These are phyloP conservation scores for Lepidocolaptes lacrymiger DNA, from an alignment of 2,797 vertebrate species.

Conservation along the genomic window DNA sequence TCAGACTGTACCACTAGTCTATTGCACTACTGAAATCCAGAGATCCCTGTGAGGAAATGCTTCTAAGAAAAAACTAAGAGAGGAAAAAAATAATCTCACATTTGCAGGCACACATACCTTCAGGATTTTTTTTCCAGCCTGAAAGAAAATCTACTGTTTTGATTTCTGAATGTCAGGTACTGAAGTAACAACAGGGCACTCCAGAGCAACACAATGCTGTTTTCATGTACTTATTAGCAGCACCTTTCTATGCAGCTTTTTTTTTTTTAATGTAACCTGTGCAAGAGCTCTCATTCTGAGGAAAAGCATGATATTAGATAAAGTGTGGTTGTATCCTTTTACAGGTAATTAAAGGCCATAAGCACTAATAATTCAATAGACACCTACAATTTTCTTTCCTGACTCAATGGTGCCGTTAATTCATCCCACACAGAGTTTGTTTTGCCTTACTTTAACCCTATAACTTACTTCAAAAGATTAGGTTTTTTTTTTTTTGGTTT, in stretches of 20 bases:
- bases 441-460: background rate
- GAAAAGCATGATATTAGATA: slow-evolving; percentile 13
- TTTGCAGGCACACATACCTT: background rate
- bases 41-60: background rate
- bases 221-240: background rate
- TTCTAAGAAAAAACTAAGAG: background rate
- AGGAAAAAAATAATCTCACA: background rate
- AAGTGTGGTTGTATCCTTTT: background rate
- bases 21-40: background rate
- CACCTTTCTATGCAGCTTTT: background rate
- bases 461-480: background rate
- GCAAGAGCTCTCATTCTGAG: background rate
- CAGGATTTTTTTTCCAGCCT: background rate
- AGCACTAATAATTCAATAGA: background rate
- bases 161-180: background rate
- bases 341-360: background rate
- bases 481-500: background rate
- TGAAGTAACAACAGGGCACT: background rate
- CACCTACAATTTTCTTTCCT: background rate
- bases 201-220: background rate
- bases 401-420: background rate
- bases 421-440: background rate
- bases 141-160: background rate
- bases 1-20: background rate
- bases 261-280: background rate